These are phyloP conservation scores for Grammomys dolichurus DNA, from an alignment of 2,113 vertebrate species.

Conservation along the genomic window DNA sequence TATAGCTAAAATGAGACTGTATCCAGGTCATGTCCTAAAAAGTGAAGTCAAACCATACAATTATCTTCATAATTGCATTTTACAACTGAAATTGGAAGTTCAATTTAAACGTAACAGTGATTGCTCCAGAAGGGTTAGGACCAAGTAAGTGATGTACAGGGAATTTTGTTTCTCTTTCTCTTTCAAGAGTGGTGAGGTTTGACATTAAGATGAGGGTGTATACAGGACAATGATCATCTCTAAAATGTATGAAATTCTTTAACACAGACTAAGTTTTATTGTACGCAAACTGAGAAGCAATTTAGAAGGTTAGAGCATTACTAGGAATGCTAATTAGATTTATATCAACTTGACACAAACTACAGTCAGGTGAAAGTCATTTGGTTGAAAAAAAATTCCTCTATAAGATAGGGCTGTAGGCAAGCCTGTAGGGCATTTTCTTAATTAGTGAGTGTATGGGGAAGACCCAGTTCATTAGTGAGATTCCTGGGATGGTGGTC, in stretches of 20 bases:
- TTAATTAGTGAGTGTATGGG: neutral
- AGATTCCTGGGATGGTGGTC: neutral
- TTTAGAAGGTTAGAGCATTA: neutral
- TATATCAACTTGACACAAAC: neutral
- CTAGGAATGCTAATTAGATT: neutral
- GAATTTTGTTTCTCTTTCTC: neutral
- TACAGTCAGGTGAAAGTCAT: neutral
- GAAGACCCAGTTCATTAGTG: neutral
- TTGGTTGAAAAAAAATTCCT: neutral
- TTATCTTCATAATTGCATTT: neutral
- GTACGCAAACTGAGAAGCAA: neutral
- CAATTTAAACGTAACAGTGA: neutral
- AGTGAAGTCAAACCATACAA: neutral
- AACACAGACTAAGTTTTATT: neutral
- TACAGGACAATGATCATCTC: neutral
- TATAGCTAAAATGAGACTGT: neutral
- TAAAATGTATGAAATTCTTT: neutral
- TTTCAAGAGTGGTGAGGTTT: neutral
- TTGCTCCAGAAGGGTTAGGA: neutral
- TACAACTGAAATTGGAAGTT: neutral
- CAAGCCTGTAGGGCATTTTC: neutral
- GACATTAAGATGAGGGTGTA: neutral
- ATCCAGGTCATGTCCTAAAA: neutral
- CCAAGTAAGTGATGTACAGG: neutral
- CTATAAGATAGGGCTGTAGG: too few species aligned